Base-by-base conservation (phyloP, 1,140 invertebrate species). In the Sitobion miscanthi region DNA sequence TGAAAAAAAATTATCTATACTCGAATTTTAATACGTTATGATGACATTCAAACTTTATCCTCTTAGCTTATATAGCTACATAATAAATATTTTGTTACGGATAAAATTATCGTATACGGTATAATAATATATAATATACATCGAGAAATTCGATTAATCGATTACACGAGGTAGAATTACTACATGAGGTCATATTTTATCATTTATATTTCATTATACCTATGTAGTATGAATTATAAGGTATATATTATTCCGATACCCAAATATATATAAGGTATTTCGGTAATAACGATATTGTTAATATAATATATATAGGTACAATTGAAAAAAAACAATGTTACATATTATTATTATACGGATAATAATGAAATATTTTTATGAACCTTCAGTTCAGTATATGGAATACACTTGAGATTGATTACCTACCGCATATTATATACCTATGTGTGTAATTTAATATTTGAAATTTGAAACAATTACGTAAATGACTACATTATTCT, bases 51-150 rank as follows among this genome's bases (percentile, higher is more conserved):
- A 77, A 77, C n/a, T 77, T 77, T 77, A 77, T 77, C 62, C 14
- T n/a, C 62, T 77, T n/a, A n/a, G 30, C 14, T n/a, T 35, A 21
- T 77, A 17, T 62, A 62, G 0, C 25, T 25, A 11, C 11, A n/a
- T 6, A 77, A 77, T n/a, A 77, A 30, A 77, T 77, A 77, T 77
- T 77, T 5, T 77, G 30, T 77, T 77, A 83, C 7, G 77, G 77
- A 83, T 83, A 83, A 21, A 38, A 83, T 38, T 35, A 38, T 35
- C 20, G 77, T 83, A 38, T 83, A 83, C 20, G 77, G 35, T 38
- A 83, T 83, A 83, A 83, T 83, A 83, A 83, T 83, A 83, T 23
- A 83, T 77, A n/a, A 35, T 82, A 35, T 38, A 82, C 77, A 38
- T 38, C 0, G 6, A 82, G 42, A 30, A 86, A 30, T 47, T 45